Evolutionary conservation across 2,888 invertebrate genomes (phyloP), one percentile per base, ranked within the genome.

Genomic region (Apeira syringaria): DNA sequence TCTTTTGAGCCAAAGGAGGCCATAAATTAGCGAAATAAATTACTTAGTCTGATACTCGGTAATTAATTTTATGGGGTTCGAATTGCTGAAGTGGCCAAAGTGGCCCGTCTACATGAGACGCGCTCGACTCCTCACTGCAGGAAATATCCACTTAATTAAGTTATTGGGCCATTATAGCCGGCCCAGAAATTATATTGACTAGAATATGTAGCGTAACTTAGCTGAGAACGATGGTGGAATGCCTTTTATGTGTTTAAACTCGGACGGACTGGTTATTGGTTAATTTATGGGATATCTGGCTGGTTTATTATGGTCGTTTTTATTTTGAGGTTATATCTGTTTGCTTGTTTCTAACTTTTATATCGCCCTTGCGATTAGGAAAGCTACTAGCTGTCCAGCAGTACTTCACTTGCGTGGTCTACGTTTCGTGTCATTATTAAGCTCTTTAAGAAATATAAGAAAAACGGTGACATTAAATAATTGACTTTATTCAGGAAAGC

Each of bases 131-230:
- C 38, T 28, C 24, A 24, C 44, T 25, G 44, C 42, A 51, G 73
- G 74, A 75, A 74, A 68, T 74, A 61, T 66, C 61, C 54, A 63
- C 65, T 72, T 75, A 77, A 78, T 78, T 74, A 77, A 77, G 54
- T 76, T 75, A 77, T 74, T 68, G 71, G 60, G 41, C 65, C 56
- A 72, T 72, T 74, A 70, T 65, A 57, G 56, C 59, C 38, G 56
- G 38, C 46, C 62, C 59, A 52, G 60, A 56, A 59, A 47, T 59
- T 39, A 44, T 30, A 46, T 34, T 28, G 27, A 49, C 47, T 29
- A 53, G 63, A 60, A 55, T 48, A 47, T 48, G 53, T 31, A 41
- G 47, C 30, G 45, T 28, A 17, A 29, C 41, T 39, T 33, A 48
- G 32, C 34, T 17, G 33, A 22, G 31, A 25, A 34, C 11, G 35